Evolutionary conservation across 2,888 invertebrate species (phyloP), one percentile per base, ranked within the genome.

Genomic region (Allolobophora icterica): DNA sequence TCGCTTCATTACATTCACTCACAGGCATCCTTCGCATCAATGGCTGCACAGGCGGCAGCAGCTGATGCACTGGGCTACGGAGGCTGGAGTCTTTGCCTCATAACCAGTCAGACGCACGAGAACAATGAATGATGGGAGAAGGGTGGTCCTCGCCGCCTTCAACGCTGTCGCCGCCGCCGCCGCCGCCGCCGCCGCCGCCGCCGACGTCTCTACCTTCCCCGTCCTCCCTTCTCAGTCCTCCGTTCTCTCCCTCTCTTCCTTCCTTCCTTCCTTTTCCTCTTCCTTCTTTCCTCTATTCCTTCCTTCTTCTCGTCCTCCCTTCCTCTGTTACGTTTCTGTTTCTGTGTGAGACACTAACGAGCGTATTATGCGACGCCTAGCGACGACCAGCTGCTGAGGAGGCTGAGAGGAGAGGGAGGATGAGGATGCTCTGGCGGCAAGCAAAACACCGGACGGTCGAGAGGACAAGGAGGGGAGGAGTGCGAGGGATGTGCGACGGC

Each of bases 81-180:
- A 87, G 87, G 87, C 38, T 19, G 87, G 34, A 34, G 33, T 21
- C 87, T 34, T 17, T 87, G 35, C 87, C 35, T 87, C 87, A 35
- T 38, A 38, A 87, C 87, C 87, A 87, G 87, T 87, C 87, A 87
- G 34, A 87, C 87, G 87, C 38, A 34, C 35, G 38, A 38, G 34
- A 87, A 38, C 87, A 38, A 87, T 87, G 87, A 87, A 38, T 87
- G 87, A 87, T 87, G 34, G 34, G 34, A 87, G 87, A 38, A 38
- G 38, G 87, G 87, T 87, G 87, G 87, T 87, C 87, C 19, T 87
- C n/a, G n/a, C 71, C 71, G 71, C 71, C 30, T 30, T n/a, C 71
- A 71, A n/a, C 71, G n/a, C n/a, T 13, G 71, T 13, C n/a, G 30
- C n/a, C 71, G n/a, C 71, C 71, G 52, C 52, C 4, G 52, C 52